Evolutionary conservation across 2,113 vertebrate genomes (phyloP), one percentile per base, ranked within the genome.

Genomic region (Malurus alboscapulatus): DNA sequence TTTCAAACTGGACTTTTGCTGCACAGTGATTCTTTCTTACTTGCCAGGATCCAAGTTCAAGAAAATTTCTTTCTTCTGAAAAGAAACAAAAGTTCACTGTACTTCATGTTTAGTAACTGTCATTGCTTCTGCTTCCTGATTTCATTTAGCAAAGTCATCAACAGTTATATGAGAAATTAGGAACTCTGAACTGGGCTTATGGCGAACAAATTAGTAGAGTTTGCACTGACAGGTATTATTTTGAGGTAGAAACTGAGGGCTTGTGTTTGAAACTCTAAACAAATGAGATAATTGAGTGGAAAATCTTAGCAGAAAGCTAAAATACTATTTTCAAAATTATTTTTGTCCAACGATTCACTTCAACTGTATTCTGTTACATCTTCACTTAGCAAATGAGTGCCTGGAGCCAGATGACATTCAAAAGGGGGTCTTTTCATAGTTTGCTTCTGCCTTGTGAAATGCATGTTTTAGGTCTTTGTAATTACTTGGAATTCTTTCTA

Each of bases 61-160:
- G 45, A 84, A 29, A 14, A 2, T 45, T 36, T 72, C 27, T 72
- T 65, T 72, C 48, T 69, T 72, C 74, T 87, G 50, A 45, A 58
- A 91, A 65, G 77, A 80, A 26, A 0, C 15, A 12, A 2, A 62
- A 73, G 58, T 73, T 86, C 42, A 51, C 29, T 72, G 38, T 75
- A 38, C 32, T 26, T 84, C 62, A 11, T 21, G 17, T 51, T 72
- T 30, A 84, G 48, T 53, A 84, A 82, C 50, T 72, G 73, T 68
- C 73, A 59, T 59, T 0, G 1, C 68, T 74, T 92, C 83, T 88
- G 19, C 79, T 96, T 93, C 76, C 88, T 87, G 77, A 78, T 93
- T 92, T 81, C 59, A 61, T 75, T 84, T 63, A 75, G 69, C 68
- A 87, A 87, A 92, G 75, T 90, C 88, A 90, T 24, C 84, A 61